phyloP scores from a whole-genome alignment of 2,888 invertebrate genomes.

The Drosophila seclusa region DNA sequence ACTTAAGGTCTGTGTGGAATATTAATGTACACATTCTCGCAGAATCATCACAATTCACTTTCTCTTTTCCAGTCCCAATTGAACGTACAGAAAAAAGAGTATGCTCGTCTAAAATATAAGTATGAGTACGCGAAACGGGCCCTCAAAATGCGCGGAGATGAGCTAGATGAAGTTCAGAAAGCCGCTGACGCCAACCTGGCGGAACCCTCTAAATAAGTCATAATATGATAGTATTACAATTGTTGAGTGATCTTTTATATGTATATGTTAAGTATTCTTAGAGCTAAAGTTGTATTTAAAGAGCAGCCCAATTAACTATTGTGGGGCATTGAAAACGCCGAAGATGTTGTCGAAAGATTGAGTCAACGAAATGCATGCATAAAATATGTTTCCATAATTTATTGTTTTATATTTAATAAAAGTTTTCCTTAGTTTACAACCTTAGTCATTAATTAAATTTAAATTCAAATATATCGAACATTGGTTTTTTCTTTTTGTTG shows the following conservation, averaged over 20 bases:
- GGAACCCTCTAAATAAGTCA: slow-evolving; percentile 30
- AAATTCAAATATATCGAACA: slow-evolving; percentile 1
- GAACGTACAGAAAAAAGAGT: slow-evolving; percentile 40
- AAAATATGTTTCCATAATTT: neutral
- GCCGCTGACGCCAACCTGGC: slow-evolving; percentile 5
- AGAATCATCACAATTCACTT: neutral
- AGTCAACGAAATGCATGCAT: neutral
- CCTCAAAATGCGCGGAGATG: slow-evolving; percentile 47
- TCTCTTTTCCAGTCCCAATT: slow-evolving; percentile 31
- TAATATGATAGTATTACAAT: slow-evolving; percentile 17
- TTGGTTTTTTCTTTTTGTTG: neutral
- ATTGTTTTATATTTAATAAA: neutral
- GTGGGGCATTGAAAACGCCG: neutral
- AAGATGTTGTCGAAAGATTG: neutral
- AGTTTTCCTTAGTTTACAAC: neutral
- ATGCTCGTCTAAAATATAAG: slow-evolving; percentile 25
- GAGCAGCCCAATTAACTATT: neutral
- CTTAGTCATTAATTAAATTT: neutral
- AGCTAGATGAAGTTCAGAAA: slow-evolving; percentile 32
- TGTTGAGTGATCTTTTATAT: slow-evolving; percentile 35
- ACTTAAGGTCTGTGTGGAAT: slow-evolving; percentile 57
- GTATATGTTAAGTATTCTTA: slow-evolving; percentile 15
- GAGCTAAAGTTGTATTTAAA: neutral
- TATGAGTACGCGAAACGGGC: slow-evolving; percentile 56
- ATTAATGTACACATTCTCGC: neutral